Evolutionary conservation across 2,888 invertebrate species (phyloP).

Genomic region (Pheosia gnoma): DNA sequence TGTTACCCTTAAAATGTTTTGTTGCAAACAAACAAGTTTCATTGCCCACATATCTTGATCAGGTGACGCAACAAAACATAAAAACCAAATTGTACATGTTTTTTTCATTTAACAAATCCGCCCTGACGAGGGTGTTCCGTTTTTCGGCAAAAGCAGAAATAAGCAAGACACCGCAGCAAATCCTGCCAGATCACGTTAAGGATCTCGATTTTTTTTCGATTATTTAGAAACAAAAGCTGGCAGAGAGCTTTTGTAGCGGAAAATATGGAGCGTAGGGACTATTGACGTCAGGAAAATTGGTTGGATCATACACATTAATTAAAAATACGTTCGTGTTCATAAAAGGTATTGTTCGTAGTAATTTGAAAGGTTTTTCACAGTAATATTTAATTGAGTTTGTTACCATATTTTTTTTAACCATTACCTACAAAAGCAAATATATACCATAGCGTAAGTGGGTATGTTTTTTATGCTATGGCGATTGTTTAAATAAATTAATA

Average conservation of each 20-base stretch:
- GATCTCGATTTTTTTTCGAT: constrained; percentile 62
- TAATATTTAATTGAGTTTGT: constrained; percentile 19
- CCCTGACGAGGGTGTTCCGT: constrained; percentile 76
- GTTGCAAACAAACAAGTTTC: constrained; percentile 31
- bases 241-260: constrained; percentile 31
- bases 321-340: constrained; percentile 30
- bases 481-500: no score
- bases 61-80: constrained; percentile 72
- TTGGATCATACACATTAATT: constrained; percentile 32
- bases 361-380: constrained; percentile 23
- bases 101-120: constrained; percentile 79
- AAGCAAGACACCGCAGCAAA: constrained; percentile 74
- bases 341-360: constrained; percentile 24
- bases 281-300: constrained; percentile 27
- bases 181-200: constrained; percentile 70
- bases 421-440: not conserved
- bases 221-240: constrained; percentile 48
- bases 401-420: constrained; percentile 7
- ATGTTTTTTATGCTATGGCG: no score
- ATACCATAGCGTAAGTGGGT: no score
- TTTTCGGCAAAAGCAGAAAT: constrained; percentile 67
- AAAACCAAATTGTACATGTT: constrained; percentile 77
- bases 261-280: constrained; percentile 36
- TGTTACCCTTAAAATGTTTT: constrained; percentile 8
- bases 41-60: constrained; percentile 56